Base-by-base conservation (phyloP, 2,888 invertebrate species). In the Patella depressa region DNA sequence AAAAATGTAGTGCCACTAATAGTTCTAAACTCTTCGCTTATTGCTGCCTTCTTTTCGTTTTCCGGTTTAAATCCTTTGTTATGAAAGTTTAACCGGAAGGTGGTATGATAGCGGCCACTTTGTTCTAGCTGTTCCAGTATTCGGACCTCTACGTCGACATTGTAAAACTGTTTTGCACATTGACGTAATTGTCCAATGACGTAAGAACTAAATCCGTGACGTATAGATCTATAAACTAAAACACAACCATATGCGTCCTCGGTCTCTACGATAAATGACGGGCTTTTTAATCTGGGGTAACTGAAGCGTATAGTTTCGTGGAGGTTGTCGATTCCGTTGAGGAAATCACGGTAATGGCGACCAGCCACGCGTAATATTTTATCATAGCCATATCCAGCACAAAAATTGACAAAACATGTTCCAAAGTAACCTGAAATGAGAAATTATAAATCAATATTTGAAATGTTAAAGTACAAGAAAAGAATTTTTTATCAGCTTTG, bases 261-360 rank as follows among this genome's bases (percentile, higher is more conserved):
- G 78, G 95, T 94, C 0, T 96, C 95, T 82, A 97, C 94, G 91
- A 96, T 96, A 95, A 98, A 97, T 73, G 96, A 96, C 0, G 98
- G 98, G 80, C 96, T 96, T 78, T 89, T 86, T 96, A 98, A 96
- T 91, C 96, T 96, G 0, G 97, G 97, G 91, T 97, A 98, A 9
- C 97, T 96, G 91, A 97, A 96, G 78, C 96, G 93, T 95, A 97
- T 97, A 87, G 96, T 96, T 86, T 96, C 94, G 91, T 97, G 97
- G 81, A 98, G 95, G 90, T 96, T 97, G 92, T 98, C 97, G 76
- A 97, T 96, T 15, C 95, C 97, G 90, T 96, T 95, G 77, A 97
- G 93, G 89, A 97, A 97, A 85, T 97, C 97, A 86, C 96, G 95
- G 92, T 96, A 97, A 91, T 96, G 95, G 54, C 97, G 94, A 0